phyloP scores from a whole-genome alignment of 1,140 invertebrate genomes.

The Eubasilissa regina region DNA sequence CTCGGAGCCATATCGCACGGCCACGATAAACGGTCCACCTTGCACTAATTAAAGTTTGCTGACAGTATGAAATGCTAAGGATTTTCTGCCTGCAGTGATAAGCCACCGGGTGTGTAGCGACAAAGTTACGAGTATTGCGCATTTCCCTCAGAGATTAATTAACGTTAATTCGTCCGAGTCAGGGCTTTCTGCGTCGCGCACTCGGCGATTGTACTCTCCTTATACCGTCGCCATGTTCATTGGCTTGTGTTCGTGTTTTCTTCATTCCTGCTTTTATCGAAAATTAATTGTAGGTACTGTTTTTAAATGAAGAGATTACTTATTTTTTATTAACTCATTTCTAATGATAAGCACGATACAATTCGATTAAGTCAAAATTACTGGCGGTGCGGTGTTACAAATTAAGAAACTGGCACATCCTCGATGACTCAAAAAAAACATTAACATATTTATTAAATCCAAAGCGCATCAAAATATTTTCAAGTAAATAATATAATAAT shows the following conservation, averaged over 20 bases:
- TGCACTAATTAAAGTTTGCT: conserved; percentile 34
- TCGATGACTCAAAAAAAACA: too few relatives aligned
- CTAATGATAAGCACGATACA: too few relatives aligned
- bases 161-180: conserved; percentile 40
- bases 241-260: conserved; percentile 2
- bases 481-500: too few relatives aligned
- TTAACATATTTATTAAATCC: too few relatives aligned
- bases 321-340: too few relatives aligned
- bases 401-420: too few relatives aligned
- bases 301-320: too few relatives aligned
- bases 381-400: too few relatives aligned
- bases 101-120: conserved; percentile 17
- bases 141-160: conserved; percentile 30
- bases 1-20: conserved; percentile 1
- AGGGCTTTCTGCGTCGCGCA: conserved; percentile 7
- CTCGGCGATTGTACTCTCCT: not conserved
- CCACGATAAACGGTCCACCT: conserved; percentile 17
- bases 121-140: conserved; percentile 33
- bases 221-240: not conserved
- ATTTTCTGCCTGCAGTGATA: conserved; percentile 22
- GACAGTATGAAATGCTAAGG: conserved; percentile 17
- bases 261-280: too few relatives aligned
- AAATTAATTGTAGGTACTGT: too few relatives aligned
- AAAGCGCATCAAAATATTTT: too few relatives aligned
- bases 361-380: too few relatives aligned